Base-by-base conservation (phyloP, 2,113 vertebrate genomes). In the Phocoena phocoena region DNA sequence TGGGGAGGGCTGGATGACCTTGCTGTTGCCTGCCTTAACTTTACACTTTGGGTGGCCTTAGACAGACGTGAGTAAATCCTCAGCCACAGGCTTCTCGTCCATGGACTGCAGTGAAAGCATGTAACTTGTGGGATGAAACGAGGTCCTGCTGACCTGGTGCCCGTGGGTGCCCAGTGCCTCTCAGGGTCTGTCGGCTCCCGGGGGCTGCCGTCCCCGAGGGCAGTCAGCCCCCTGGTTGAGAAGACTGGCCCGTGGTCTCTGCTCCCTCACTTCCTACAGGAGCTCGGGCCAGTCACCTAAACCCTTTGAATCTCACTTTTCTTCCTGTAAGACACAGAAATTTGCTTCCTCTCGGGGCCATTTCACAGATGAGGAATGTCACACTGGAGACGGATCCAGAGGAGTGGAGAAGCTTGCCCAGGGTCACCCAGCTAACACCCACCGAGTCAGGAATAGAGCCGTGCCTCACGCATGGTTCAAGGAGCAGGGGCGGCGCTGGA, bases 171-270 rank as follows among this genome's bases (percentile, higher is more conserved):
- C 33, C 76, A 4, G 33, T 0, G 2, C 20, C 76, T 50, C 76
- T 2, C 15, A 55, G 18, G 13, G 9, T 7, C 76, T 20, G 8
- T 26, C 8, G 0, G 41, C 70, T 55, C 36, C 33, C 0, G 0
- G 4, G 11, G 21, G 41, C 50, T 11, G 4, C 11, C 13, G 14
- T 21, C 4, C 1, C 2, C 0, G 10, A 31, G 28, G 85, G 38
- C 0, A 0, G 20, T n/a, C 0, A 0, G 28, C 10, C 18, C 47
- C 0, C 0, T 10, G 47, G 38, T 21, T 36, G 9, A 13, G 77
- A 67, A 6, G 50, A 50, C 1, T 0, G 62, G n/a, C 68, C 60
- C 41, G 63, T 44, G 55, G 55, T 18, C 41, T 23, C 0, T 0
- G 50, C 14, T 28, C n/a, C 21, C 18, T 26, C 4, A 8, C 31